Evolutionary conservation across 2,113 vertebrate genomes (phyloP), one percentile per base, ranked within the genome.

Genomic region (Loxodonta africana): DNA sequence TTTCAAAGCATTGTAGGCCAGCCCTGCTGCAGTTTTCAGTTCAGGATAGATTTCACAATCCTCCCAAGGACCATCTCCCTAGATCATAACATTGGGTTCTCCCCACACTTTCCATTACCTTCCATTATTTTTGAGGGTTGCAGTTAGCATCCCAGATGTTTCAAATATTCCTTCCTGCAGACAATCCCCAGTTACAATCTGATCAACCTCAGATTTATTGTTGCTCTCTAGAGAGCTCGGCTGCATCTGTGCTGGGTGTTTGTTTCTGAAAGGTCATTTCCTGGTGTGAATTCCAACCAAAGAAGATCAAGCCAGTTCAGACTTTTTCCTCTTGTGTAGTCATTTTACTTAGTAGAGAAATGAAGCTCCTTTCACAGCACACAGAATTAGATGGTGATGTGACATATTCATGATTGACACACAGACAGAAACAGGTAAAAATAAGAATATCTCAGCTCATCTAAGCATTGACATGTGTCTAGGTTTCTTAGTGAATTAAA

Each of bases 211-310:
- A 90, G 67, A 98, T 92, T 95, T 97, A 89, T 91, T 90, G 90
- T 71, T 89, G 37, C 41, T 96, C 95, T 71, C 83, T 44, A 37
- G 96, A 23, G 91, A 97, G 81, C 44, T 94, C 2, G 41, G 95
- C 57, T 91, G 91, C 37, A 57, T 97, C 95, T 92, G 95, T 80
- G 74, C 89, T 6, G 85, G 71, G 71, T 94, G 48, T 94, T 98
- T 97, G 97, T 95, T 96, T 96, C 96, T 69, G 94, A 97, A 97
- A 97, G 95, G 96, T 97, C 96, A 96, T 98, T 98, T 98, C 98
- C 98, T 98, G 77, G 95, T 97, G 97, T 93, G 97, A 97, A 97
- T 98, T 97, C 90, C 88, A 98, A 73, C 60, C 63, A 89, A 89
- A 82, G 84, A 81, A 95, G 90, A 90, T 94, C 80, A 83, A 84